Evolutionary conservation across 1,140 invertebrate genomes (phyloP), one percentile per base, ranked within the genome.

Genomic region (Danaus melanippus): DNA sequence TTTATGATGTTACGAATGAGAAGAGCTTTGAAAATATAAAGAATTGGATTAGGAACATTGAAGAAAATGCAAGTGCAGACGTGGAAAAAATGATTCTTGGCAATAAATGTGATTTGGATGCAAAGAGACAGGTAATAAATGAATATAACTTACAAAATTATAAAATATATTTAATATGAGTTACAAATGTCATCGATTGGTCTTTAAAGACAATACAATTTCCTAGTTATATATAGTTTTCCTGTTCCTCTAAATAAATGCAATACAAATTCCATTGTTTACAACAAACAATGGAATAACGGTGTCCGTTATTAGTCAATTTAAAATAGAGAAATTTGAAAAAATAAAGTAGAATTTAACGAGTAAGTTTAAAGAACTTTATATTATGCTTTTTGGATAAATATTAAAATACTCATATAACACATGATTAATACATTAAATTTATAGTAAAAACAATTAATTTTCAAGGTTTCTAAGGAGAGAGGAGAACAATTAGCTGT

Each of bases 21-120:
- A 98, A 98, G 87, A 97, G 95, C 65, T 99, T 98, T 90, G 97
- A 99, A 88, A 99, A 99, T 88, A 98, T 99, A 71, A 94, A 97
- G 40, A 98, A 98, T 88, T 99, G 97, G 97, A 92, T 99, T 65
- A 90, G 97, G 84, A 98, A 99, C 88, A 99, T 99, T 86, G 97
- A 99, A 84, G 97, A 99, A 90, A 97, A 99, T 90, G 98, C 98
- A 12, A 99, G 97, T 90, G 98, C 99, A 89, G 97, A 99, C 91
- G 98, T 99, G 51, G 98, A 99, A 75, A 99, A 99, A 87, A 99
- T 99, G 98, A 97, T 99, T 72, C 89, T 99, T 69, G 98, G 98
- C 51, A 99, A 99, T 86, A 99, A 99, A 90, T 98, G 97, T 92
- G 98, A 99, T 90, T 97, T 99, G 94, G 95, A 97, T 78, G 96